Base-by-base conservation (phyloP, 1,140 invertebrate species). In the Platyura marginata region DNA sequence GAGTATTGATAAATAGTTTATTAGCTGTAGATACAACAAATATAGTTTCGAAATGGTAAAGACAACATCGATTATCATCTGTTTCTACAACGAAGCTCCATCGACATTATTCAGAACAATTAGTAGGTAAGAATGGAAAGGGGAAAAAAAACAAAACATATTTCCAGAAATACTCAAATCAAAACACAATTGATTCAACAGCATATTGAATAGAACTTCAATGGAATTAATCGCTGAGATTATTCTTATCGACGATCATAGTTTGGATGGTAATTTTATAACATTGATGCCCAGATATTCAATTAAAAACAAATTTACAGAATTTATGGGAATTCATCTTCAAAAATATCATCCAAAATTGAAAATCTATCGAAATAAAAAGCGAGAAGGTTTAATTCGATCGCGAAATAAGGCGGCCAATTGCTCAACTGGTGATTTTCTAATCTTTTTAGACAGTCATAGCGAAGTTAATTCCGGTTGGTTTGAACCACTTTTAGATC, bases 201-300 rank as follows among this genome's bases (percentile, higher is more conserved):
- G 86, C 15, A 74, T 98, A 44, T 56, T 96, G 20, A 74, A 85
- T 49, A 68, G 85, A 47, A 90, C 89, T 8, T 81, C 88, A 2
- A 45, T 55, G 1, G 52, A 71, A 32, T 58, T 90, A 16, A 55
- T 98, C 1, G 73, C 91, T 47, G 92, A 98, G 67, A 81, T 98
- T 38, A 78, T 98, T 43, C 63, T 98, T 10, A 72, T 98, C 11
- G 85, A 98, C 67, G 94, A 98, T 62, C 78, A 65, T 50, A 93
- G 87, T 61, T 79, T 87, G 51, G 66, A 75, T 46, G 61, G 68
- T 48, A 55, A 66, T 46, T 54, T n/a, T n/a, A n/a, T n/a, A n/a
- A n/a, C n/a, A n/a, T n/a, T n/a, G n/a, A n/a, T n/a, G n/a, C n/a
- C n/a, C n/a, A n/a, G n/a, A n/a, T n/a, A n/a, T n/a, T n/a, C n/a